Conservation (phyloP, 2,888 invertebrate genomes). For the Bellardia bayeri region DNA sequence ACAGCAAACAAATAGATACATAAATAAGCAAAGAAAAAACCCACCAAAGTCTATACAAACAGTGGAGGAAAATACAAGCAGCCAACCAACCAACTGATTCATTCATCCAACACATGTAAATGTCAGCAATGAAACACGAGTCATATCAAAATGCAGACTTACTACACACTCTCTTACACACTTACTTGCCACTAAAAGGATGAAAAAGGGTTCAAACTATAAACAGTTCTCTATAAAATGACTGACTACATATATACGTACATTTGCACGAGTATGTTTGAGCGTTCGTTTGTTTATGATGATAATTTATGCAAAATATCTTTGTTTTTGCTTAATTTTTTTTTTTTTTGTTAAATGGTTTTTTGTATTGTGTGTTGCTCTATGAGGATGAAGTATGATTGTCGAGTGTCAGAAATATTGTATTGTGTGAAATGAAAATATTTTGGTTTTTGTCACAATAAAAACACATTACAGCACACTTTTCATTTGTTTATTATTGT, state of each 20-base stretch:
- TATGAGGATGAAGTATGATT: conserved; percentile 21
- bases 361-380: conserved; percentile 29
- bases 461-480: conserved; percentile 50
- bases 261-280: background rate
- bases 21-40: background rate
- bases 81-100: conserved; percentile 52
- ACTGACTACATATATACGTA: conserved; percentile 10
- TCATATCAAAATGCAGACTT: conserved; percentile 52
- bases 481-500: conserved; percentile 44
- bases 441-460: conserved; percentile 49
- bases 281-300: conserved; percentile 1
- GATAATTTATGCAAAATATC: conserved; percentile 71
- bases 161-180: conserved; percentile 36
- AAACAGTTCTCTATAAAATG: conserved; percentile 35
- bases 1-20: conserved; percentile 22
- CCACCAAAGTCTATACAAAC: conserved; percentile 47
- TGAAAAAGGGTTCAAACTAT: conserved; percentile 48
- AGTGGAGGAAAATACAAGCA: conserved; percentile 7
- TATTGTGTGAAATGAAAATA: conserved; percentile 58
- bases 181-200: conserved; percentile 8
- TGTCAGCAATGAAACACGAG: conserved; percentile 69
- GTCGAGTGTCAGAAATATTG: conserved; percentile 54
- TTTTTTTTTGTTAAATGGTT: conserved; percentile 41
- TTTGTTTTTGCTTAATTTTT: conserved; percentile 56
- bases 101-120: conserved; percentile 67